Conservation (phyloP, 2,888 invertebrate species). For the Scrobipalpa atriplicella region DNA sequence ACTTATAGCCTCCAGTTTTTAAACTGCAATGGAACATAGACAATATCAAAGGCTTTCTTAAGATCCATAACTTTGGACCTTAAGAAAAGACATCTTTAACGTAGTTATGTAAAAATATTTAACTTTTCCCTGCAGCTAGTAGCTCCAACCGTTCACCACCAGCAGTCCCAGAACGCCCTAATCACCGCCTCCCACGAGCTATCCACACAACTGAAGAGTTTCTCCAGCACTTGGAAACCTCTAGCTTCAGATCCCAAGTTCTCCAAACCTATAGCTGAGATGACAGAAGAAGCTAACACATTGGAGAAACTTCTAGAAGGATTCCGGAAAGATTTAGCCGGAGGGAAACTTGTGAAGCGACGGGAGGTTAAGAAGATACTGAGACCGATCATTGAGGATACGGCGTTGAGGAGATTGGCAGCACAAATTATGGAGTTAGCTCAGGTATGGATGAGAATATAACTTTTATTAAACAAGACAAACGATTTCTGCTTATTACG, state of each 20-base stretch:
- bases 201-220: constrained; percentile 44
- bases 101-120: not conserved
- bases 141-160: constrained; percentile 58
- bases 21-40: too few relatives aligned
- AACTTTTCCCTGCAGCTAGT: constrained; percentile 51
- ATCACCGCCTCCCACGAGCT: constrained; percentile 50
- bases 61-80: too few relatives aligned
- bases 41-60: too few relatives aligned
- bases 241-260: constrained; percentile 30
- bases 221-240: constrained; percentile 48
- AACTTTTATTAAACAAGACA: too few relatives aligned
- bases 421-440: constrained; percentile 58
- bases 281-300: not conserved
- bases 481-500: too few relatives aligned
- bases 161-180: constrained; percentile 53
- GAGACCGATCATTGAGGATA: constrained; percentile 59
- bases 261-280: not conserved
- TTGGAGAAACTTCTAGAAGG: constrained; percentile 22
- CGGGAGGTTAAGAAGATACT: constrained; percentile 44
- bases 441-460: constrained; percentile 47
- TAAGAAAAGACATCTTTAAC: too few relatives aligned
- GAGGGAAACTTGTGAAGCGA: constrained; percentile 48
- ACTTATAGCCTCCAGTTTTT: too few relatives aligned
- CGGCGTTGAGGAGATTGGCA: constrained; percentile 58
- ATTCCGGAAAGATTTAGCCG: constrained; percentile 46